Evolutionary conservation across 2,888 invertebrate genomes (phyloP).

Genomic region (Chymomyza procnemis): DNA sequence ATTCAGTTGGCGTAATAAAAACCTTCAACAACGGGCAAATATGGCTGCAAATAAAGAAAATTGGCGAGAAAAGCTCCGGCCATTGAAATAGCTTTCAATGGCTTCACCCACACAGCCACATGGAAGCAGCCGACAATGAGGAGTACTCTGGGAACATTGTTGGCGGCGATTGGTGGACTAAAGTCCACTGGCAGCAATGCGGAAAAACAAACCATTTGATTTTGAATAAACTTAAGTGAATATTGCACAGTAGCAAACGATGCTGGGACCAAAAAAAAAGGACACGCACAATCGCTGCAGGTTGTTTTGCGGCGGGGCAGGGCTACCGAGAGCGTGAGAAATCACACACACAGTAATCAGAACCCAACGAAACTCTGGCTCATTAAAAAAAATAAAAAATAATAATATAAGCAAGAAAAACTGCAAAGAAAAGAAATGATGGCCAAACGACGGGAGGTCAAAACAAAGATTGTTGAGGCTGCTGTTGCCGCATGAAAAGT

Average conservation of each 20-base stretch:
- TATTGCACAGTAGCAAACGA: slow-evolving; percentile 49
- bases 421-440: slow-evolving; percentile 9
- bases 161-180: too few species aligned
- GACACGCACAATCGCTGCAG: background rate
- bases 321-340: slow-evolving; percentile 39
- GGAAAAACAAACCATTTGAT: slow-evolving; percentile 73
- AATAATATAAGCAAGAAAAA: slow-evolving; percentile 23
- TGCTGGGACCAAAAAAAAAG: background rate
- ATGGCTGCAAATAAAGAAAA: slow-evolving; percentile 61
- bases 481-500: background rate
- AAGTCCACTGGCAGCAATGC: slow-evolving; percentile 34
- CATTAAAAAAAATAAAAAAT: slow-evolving; percentile 51
- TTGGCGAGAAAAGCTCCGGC: slow-evolving; percentile 71
- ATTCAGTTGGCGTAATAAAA: slow-evolving; percentile 69
- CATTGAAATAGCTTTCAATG: slow-evolving; percentile 68
- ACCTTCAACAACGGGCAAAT: slow-evolving; percentile 49
- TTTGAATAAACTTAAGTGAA: slow-evolving; percentile 68
- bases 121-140: background rate
- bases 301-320: background rate
- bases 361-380: slow-evolving; percentile 45
- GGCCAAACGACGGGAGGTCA: slow-evolving; percentile 5
- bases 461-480: background rate
- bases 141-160: slow-evolving; percentile 13
- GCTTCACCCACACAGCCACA: slow-evolving; percentile 29
- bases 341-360: slow-evolving; percentile 61